phyloP scores from a whole-genome alignment of 92 coral and sea anemone species.

The Muricea muricata region DNA sequence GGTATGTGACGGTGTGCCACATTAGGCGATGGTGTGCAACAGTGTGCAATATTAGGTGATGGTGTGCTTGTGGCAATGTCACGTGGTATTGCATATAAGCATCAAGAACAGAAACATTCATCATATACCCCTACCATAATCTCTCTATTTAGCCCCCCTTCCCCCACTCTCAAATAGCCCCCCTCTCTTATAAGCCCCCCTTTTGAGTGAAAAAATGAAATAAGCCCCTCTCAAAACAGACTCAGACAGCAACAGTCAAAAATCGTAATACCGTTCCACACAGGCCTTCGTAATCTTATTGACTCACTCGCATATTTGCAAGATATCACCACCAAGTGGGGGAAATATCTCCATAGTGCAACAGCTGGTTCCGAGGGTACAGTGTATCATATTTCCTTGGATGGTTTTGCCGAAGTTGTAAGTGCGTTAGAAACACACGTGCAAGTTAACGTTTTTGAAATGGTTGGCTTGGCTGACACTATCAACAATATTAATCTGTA shows the following conservation, averaged over 20 bases:
- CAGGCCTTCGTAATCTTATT: constrained; percentile 4
- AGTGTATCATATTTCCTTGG: constrained; percentile 46
- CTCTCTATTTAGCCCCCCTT: no score
- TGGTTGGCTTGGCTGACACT: not conserved
- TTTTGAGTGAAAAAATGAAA: not conserved
- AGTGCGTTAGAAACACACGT: constrained; percentile 22
- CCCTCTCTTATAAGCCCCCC: no score
- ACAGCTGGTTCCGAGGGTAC: constrained; percentile 43
- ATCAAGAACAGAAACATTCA: no score
- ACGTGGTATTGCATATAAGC: no score
- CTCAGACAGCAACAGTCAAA: not conserved
- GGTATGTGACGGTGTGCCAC: no score
- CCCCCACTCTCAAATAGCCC: no score
- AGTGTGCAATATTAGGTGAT: no score
- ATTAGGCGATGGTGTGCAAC: no score
- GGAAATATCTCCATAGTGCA: constrained; percentile 2
- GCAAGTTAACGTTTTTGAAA: constrained; percentile 14
- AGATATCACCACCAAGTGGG: not conserved
- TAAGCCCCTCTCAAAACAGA: not conserved
- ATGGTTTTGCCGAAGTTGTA: constrained; percentile 16
- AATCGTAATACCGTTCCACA: constrained; percentile 12
- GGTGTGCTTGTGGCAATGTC: no score
- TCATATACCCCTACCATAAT: no score
- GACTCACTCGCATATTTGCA: constrained; percentile 11
- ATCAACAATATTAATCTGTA: constrained; percentile 51